A percentile compares a stretch with the other conserved stretches of the same genome.
These are phyloP conservation scores for Artibeus jamaicensis DNA, from an alignment of 2,797 vertebrate genomes.

Conservation along the genomic window DNA sequence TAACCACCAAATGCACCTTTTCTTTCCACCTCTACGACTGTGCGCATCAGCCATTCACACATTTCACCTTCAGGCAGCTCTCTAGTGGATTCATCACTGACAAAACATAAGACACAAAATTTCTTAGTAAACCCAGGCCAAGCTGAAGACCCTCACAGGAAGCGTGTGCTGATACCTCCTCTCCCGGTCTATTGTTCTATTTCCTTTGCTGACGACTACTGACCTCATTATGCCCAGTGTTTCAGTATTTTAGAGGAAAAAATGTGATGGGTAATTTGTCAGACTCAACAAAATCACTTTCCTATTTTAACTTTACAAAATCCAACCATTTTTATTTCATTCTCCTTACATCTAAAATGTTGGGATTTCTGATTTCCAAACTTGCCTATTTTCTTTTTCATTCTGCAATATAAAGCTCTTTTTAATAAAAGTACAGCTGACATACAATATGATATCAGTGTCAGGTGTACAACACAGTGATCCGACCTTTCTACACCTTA, in stretches of 20 bases:
- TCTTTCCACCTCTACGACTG: neutral
- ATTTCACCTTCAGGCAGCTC: neutral
- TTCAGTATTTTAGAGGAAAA: neutral
- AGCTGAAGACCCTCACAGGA: neutral
- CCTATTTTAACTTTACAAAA: neutral
- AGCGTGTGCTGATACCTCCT: neutral
- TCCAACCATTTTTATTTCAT: neutral
- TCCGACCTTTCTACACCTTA: too few relatives aligned
- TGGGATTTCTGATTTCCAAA: neutral
- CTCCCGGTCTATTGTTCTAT: neutral
- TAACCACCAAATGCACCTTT: neutral
- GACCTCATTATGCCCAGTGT: neutral
- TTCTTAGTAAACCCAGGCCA: neutral
- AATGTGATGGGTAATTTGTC: neutral
- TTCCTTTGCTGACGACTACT: neutral
- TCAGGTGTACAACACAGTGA: neutral
- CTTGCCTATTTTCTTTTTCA: neutral
- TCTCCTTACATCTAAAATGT: neutral
- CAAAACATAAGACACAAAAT: neutral
- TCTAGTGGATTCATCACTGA: neutral
- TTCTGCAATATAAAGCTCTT: neutral
- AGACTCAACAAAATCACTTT: neutral
- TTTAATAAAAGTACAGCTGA: neutral
- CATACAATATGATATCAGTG: neutral
- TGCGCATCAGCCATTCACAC: neutral